Evolutionary conservation across 2,797 vertebrate species (phyloP).

Genomic region (Spea hammondii): DNA sequence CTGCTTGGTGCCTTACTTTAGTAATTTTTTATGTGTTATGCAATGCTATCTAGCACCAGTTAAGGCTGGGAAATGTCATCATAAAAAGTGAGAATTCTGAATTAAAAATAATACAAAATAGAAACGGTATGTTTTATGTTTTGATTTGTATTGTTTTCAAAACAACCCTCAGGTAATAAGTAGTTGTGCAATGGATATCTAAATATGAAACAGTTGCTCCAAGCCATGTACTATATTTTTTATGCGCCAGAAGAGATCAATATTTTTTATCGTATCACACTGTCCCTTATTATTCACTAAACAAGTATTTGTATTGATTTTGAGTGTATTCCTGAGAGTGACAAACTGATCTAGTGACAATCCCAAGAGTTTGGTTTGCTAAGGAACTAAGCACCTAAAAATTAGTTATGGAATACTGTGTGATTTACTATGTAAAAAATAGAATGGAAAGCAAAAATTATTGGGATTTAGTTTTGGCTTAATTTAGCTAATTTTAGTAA

Average conservation of each 20-base stretch:
- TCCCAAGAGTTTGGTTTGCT: conserved; percentile 8
- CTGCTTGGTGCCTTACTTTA: too few species aligned
- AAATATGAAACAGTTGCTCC: not conserved
- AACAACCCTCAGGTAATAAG: not conserved
- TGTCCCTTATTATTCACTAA: not conserved
- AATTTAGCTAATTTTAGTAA: too few species aligned
- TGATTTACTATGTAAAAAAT: not conserved
- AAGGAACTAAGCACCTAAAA: not conserved
- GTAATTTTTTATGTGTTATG: too few species aligned
- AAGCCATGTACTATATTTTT: not conserved
- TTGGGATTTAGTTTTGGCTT: too few species aligned
- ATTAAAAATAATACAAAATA: too few species aligned
- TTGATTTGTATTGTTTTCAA: not conserved
- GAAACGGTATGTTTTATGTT: too few species aligned
- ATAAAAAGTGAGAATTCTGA: too few species aligned
- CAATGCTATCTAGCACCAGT: too few species aligned
- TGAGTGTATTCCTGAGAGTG: not conserved
- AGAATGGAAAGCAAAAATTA: too few species aligned
- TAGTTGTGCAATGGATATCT: not conserved
- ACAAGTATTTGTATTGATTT: conserved; percentile 13
- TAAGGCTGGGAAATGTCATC: too few species aligned
- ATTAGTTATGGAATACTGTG: not conserved
- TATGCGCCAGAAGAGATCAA: not conserved
- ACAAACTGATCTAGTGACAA: not conserved
- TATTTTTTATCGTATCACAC: not conserved